Evolutionary conservation across 2,888 invertebrate genomes (phyloP), one percentile per base, ranked within the genome.

Genomic region (Rhingia campestris): DNA sequence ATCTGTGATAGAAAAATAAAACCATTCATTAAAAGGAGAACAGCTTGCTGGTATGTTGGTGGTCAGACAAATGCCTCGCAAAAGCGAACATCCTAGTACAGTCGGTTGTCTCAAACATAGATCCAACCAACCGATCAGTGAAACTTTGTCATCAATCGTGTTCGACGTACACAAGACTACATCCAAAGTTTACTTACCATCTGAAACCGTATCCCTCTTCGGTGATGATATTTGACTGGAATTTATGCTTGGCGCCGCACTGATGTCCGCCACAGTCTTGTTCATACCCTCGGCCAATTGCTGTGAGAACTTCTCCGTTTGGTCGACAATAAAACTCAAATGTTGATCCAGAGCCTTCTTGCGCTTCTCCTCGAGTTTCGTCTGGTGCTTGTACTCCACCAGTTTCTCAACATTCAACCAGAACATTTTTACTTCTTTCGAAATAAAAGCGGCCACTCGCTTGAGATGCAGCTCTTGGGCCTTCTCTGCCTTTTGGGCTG

Each of bases 341-440:
- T 99, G 99, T 89, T 98, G 96, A 93, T 99, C 99, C 75, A 99
- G 93, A 0, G 98, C 98, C 89, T 96, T 96, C 91, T 98, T 97
- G 81, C 98, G 94, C 90, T 98, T 98, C 88, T 98, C 98, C 91
- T 99, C 99, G 79, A 99, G 93, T 87, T 97, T 95, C 33, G 96
- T 96, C 89, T 97, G 95, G 88, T 98, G 97, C 91, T 98, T 98
- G 92, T 96, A 98, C 91, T 98, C 97, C 51, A 99, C 98, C 88
- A 99, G 92, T 94, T 99, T 99, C 91, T 99, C 98, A 7, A 98
- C 98, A 91, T 98, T 98, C 4, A 94, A 92, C 99, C 99, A 99
- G 91, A 99, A 99, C 70, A 95, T 96, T 90, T 96, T 95, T 4
- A 99, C 95, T 92, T 98, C 98, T 89, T 97, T 98, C 0, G 99